Evolutionary conservation across 2,797 vertebrate genomes (phyloP).

Genomic region (Menidia menidia): DNA sequence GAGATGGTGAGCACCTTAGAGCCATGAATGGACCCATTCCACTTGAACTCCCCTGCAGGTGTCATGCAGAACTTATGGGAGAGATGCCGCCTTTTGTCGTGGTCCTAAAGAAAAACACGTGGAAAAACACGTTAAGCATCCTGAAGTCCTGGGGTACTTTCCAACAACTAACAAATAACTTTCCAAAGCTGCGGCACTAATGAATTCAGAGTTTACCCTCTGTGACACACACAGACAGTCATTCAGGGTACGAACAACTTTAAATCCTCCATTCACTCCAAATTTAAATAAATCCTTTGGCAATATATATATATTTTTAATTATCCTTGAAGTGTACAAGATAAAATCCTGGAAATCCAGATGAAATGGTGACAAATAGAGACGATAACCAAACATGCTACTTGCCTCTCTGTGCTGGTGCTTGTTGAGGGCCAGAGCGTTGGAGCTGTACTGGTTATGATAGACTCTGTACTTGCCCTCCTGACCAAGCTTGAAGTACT

Average conservation of each 20-base stretch:
- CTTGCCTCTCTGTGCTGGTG: conserved; percentile 95
- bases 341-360: neutral
- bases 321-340: neutral
- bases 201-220: neutral
- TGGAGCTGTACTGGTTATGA: conserved; percentile 97
- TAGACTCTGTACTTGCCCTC: conserved; percentile 97
- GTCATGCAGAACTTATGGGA: conserved; percentile 98
- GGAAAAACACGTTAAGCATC: neutral
- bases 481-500: conserved; percentile 95
- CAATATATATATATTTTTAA: neutral
- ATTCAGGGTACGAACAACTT: neutral
- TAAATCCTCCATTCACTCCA: neutral
- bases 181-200: neutral
- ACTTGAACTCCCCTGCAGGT: conserved; percentile 96
- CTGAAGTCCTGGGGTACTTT: conserved; percentile 1
- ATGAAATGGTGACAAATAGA: neutral
- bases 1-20: conserved; percentile 95
- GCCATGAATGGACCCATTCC: conserved; percentile 97
- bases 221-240: neutral
- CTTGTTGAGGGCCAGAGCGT: conserved; percentile 94
- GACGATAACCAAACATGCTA: neutral
- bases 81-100: conserved; percentile 96
- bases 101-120: conserved; percentile 83
- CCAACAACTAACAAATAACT: neutral
- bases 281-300: neutral